phyloP scores from a whole-genome alignment of 2,797 vertebrate species.

The Chloroceryle inda region DNA sequence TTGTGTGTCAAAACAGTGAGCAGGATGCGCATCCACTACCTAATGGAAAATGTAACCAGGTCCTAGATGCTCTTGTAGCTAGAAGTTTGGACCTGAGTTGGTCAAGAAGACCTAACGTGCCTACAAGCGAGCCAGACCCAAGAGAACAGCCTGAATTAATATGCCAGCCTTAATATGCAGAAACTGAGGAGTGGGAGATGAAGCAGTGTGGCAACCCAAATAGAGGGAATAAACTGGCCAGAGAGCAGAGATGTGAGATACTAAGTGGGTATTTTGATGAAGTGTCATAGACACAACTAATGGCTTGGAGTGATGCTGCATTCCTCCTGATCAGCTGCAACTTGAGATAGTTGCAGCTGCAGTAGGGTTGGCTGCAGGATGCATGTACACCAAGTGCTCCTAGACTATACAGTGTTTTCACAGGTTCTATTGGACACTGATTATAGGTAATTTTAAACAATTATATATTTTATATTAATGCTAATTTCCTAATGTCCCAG shows the following conservation, averaged over 20 bases:
- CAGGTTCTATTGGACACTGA: neutral
- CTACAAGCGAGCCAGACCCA: neutral
- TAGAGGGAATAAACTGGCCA: neutral
- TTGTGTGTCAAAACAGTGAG: neutral
- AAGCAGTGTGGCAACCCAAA: neutral
- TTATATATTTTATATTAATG: constrained; percentile 22
- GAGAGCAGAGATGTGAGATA: neutral
- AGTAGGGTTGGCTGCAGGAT: neutral
- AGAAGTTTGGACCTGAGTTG: neutral
- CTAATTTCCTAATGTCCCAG: constrained; percentile 35
- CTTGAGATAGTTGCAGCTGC: constrained; percentile 17
- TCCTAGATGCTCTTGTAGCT: neutral
- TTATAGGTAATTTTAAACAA: constrained; percentile 27
- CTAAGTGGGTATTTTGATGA: constrained; percentile 24
- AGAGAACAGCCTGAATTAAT: neutral
- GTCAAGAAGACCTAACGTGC: neutral
- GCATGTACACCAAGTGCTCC: accelerated
- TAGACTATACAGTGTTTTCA: neutral
- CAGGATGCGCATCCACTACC: neutral
- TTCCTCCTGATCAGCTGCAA: constrained; percentile 10
- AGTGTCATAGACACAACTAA: neutral
- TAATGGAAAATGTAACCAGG: neutral
- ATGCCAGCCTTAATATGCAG: neutral
- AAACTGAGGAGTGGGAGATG: neutral
- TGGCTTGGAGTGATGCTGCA: neutral